Evolutionary conservation across 2,797 vertebrate genomes (phyloP).

Genomic region (Falco naumanni): DNA sequence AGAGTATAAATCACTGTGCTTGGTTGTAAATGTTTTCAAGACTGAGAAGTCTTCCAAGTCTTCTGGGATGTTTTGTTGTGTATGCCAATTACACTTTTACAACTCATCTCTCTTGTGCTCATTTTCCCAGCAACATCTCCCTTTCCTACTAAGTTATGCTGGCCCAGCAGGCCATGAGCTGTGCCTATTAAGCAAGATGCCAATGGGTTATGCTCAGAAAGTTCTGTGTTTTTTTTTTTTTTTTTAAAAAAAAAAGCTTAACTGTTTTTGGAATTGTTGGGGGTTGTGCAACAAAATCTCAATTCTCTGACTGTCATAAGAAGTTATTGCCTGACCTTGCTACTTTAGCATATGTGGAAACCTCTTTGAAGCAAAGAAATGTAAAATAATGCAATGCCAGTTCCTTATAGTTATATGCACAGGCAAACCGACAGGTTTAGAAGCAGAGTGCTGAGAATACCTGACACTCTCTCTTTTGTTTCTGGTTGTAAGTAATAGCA

Average conservation of each 20-base stretch:
- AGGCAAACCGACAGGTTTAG: background rate
- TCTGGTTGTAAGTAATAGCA: background rate
- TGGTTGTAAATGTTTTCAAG: conserved; percentile 29
- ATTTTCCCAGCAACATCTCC: background rate
- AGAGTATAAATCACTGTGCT: conserved; percentile 22
- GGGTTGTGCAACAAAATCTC: background rate
- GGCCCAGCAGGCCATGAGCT: background rate
- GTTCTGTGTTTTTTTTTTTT: background rate
- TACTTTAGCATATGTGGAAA: background rate
- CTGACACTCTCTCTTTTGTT: background rate
- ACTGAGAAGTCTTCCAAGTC: conserved; percentile 28
- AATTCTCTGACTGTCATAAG: background rate
- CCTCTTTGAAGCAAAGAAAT: background rate
- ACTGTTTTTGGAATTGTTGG: background rate
- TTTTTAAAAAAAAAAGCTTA: background rate
- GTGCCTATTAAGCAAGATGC: background rate
- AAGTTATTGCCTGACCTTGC: background rate
- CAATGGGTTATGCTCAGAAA: background rate
- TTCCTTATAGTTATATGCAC: background rate
- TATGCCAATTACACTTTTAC: conserved; percentile 45
- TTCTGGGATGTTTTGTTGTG: background rate
- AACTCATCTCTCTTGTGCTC: background rate
- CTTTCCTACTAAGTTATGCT: conserved; percentile 13
- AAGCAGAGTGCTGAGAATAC: background rate
- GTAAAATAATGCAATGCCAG: background rate